Percentiles rank a stretch among this genome's conserved stretches.
These are phyloP conservation scores for Stenoptilia bipunctidactyla DNA, from an alignment of 2,888 invertebrate genomes.

Conservation along the genomic window DNA sequence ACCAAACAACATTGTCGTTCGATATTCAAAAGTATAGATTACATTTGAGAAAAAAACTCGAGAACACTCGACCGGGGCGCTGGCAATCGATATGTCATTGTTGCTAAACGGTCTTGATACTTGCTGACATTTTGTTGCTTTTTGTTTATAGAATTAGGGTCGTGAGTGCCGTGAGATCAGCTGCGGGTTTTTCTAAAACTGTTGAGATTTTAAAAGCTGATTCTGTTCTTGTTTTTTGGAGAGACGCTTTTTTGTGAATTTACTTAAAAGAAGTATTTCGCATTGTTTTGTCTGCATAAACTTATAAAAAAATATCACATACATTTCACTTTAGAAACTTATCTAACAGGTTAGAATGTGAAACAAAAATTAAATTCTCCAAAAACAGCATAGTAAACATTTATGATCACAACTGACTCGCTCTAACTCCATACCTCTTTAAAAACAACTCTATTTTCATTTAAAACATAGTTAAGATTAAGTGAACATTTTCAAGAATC, in stretches of 20 bases:
- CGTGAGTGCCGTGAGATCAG: slow-evolving; percentile 61
- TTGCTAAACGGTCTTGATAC: slow-evolving; percentile 36
- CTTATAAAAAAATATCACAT: no score
- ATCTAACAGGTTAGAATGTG: no score
- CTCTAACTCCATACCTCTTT: no score
- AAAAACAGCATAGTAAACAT: neutral
- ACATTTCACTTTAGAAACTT: no score
- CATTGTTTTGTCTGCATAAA: no score
- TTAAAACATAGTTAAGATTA: neutral
- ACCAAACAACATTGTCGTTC: slow-evolving; percentile 39
- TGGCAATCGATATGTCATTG: slow-evolving; percentile 61
- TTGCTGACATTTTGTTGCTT: slow-evolving; percentile 28
- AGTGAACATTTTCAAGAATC: neutral
- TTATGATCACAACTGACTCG: no score
- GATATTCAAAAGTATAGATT: slow-evolving; percentile 51
- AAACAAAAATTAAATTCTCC: neutral
- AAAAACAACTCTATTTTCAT: no score
- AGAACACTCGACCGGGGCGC: slow-evolving; percentile 45
- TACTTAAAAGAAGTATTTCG: no score
- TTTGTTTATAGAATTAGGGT: slow-evolving; percentile 40
- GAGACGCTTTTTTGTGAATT: no score
- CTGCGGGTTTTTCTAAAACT: no score
- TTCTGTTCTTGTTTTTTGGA: no score
- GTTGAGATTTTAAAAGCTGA: no score
- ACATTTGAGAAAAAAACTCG: slow-evolving; percentile 50